Conservation (phyloP, 2,113 vertebrate genomes). For the Perca flavescens region DNA sequence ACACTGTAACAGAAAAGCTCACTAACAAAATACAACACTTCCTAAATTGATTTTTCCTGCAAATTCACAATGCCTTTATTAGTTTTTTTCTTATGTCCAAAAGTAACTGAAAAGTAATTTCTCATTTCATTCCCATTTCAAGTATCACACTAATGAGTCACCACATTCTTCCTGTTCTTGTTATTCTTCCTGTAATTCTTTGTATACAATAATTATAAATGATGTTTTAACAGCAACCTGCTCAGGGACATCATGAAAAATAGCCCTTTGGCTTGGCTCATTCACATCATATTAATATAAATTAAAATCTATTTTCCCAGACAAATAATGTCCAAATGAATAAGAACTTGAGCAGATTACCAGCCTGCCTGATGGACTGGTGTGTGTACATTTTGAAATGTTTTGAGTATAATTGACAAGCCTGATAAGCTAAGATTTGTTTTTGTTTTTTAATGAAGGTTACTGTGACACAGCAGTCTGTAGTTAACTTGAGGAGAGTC, state of each 20-base stretch:
- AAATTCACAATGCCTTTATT: neutral
- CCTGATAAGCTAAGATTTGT: neutral
- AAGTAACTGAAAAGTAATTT: neutral
- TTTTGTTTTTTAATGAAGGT: slow-evolving; percentile 8
- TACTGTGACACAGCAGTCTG: slow-evolving; percentile 30
- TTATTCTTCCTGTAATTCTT: too few species aligned
- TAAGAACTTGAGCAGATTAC: neutral
- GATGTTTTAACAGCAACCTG: neutral
- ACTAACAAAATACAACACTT: neutral
- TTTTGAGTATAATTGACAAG: neutral
- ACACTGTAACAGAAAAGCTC: slow-evolving; percentile 1
- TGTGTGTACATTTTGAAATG: neutral
- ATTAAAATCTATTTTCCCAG: neutral
- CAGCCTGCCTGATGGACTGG: neutral
- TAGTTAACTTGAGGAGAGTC: neutral
- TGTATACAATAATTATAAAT: neutral
- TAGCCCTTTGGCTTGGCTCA: neutral
- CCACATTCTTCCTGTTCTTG: too few species aligned
- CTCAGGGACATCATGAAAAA: neutral
- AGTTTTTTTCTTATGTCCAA: neutral
- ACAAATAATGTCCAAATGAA: neutral
- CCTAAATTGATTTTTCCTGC: neutral
- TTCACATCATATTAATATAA: neutral
- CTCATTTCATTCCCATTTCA: too few species aligned
- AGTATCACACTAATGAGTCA: neutral